phyloP scores from a whole-genome alignment of 2,888 invertebrate genomes.

The Ferdinandea cuprea region DNA sequence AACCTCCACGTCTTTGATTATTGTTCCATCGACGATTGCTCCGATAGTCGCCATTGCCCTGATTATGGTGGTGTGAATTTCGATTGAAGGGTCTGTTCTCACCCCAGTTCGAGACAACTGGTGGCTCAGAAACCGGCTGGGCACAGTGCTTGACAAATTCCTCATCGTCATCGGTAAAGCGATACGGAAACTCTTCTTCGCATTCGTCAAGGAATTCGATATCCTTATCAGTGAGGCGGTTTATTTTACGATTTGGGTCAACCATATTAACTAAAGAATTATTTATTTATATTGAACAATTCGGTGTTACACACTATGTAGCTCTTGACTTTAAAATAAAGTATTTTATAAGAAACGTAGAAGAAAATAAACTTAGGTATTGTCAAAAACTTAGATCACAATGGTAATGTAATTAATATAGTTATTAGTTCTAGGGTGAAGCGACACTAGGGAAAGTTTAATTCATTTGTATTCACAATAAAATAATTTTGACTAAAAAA shows the following conservation, averaged over 20 bases:
- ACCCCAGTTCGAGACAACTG: constrained; percentile 86
- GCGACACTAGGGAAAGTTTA: not conserved
- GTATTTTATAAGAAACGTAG: no score
- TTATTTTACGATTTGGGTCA: constrained; percentile 83
- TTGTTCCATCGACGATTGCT: constrained; percentile 70
- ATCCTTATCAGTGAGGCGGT: constrained; percentile 85
- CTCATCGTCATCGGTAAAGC: constrained; percentile 86
- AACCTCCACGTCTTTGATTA: constrained; percentile 68
- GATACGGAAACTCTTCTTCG: constrained; percentile 86
- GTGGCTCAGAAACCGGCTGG: constrained; percentile 84
- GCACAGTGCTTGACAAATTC: constrained; percentile 84
- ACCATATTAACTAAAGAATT: constrained; percentile 79
- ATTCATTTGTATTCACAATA: no score
- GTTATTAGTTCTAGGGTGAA: not conserved
- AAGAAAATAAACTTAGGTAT: not conserved
- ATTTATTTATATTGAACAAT: not conserved
- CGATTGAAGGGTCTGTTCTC: constrained; percentile 61
- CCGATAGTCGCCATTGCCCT: not conserved
- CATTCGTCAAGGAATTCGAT: constrained; percentile 86
- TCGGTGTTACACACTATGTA: no score
- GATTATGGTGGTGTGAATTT: constrained; percentile 28
- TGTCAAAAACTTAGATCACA: not conserved
- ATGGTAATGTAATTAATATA: not conserved
- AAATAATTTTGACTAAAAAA: no score
- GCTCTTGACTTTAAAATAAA: no score